Conservation (phyloP, 2,888 invertebrate genomes). For the Melipona bicolor region DNA sequence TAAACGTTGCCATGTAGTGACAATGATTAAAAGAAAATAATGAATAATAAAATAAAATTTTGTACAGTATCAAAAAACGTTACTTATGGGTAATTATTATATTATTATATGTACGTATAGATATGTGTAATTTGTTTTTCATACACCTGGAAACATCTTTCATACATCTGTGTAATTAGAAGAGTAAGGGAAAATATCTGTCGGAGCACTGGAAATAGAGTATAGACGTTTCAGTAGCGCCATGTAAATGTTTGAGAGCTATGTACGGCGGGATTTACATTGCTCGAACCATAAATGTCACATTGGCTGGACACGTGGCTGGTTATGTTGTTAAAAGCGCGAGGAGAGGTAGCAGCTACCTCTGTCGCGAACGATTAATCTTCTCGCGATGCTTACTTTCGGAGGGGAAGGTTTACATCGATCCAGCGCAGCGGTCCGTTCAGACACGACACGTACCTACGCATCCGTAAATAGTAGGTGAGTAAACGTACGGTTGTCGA, state of each 20-base stretch:
- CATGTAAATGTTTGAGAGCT: not conserved
- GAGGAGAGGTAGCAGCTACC: not conserved
- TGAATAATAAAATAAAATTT: too few relatives aligned
- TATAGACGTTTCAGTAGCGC: not conserved
- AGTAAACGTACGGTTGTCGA: slow-evolving; percentile 2
- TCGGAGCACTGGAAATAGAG: not conserved
- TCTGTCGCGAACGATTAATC: slow-evolving; percentile 59
- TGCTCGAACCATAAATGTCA: slow-evolving; percentile 43
- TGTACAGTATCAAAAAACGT: too few relatives aligned
- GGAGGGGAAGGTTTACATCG: slow-evolving; percentile 38
- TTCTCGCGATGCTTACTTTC: not conserved
- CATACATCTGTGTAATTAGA: not conserved
- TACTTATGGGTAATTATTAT: too few relatives aligned
- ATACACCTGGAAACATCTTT: too few relatives aligned
- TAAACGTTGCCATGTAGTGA: too few relatives aligned
- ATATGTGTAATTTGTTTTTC: not conserved
- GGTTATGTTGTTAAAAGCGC: slow-evolving; percentile 25
- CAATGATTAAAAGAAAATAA: too few relatives aligned
- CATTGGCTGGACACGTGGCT: slow-evolving; percentile 22
- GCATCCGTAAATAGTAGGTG: slow-evolving; percentile 10
- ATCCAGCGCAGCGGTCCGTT: slow-evolving; percentile 12
- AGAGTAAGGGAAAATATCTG: not conserved
- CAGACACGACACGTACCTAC: slow-evolving; percentile 20
- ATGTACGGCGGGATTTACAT: not conserved
- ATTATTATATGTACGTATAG: too few relatives aligned